A percentile compares a stretch with the other conserved stretches of the same genome.
Evolutionary conservation across 1,140 invertebrate species (phyloP).

Genomic region (Leptinotarsa texana): DNA sequence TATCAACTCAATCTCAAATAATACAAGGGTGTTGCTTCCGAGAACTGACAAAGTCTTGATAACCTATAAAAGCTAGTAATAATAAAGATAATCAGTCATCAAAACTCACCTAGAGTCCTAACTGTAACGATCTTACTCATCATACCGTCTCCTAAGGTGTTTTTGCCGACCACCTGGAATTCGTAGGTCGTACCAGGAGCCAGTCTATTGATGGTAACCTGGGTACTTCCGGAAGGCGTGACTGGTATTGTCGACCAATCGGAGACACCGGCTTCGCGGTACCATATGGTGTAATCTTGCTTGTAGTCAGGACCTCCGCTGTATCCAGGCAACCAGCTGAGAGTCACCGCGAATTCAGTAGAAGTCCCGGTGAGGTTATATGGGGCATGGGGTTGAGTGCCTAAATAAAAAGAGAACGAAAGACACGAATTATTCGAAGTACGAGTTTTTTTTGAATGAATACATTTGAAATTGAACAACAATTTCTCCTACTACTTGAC

Average conservation of each 20-base stretch:
- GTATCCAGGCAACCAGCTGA: conserved; percentile 93
- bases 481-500: neutral
- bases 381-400: conserved; percentile 92
- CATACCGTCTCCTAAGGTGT: conserved; percentile 91
- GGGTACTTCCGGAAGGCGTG: conserved; percentile 86
- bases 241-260: conserved; percentile 92
- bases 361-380: conserved; percentile 89
- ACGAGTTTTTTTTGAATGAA: neutral
- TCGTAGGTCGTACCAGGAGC: conserved; percentile 91
- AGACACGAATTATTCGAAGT: neutral
- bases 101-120: conserved; percentile 81
- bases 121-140: conserved; percentile 90
- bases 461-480: neutral
- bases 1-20: no score
- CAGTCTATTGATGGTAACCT: conserved; percentile 88
- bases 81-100: no score
- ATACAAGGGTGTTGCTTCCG: no score
- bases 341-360: conserved; percentile 84
- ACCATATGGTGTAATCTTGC: conserved; percentile 93
- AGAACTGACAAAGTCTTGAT: no score
- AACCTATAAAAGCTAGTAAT: no score
- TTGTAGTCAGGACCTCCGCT: conserved; percentile 92
- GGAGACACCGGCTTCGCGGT: conserved; percentile 77
- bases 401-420: neutral
- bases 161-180: conserved; percentile 95